phyloP scores from a whole-genome alignment of 37 sponge, comb jelly and placozoan species.

The Beroe forskalii region DNA sequence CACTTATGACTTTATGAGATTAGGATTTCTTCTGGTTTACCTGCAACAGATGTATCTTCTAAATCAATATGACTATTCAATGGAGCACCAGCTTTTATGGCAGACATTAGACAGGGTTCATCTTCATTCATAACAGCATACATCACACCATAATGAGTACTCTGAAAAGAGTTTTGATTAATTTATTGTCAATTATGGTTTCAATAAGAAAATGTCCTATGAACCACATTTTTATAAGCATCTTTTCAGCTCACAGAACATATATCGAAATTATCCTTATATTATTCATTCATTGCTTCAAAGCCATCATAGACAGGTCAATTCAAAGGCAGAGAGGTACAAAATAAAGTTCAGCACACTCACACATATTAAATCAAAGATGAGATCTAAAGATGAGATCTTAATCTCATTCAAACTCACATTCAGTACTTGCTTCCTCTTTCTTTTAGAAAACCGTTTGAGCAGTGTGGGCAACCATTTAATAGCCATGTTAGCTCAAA shows the following conservation, averaged over 20 bases:
- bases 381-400: no score
- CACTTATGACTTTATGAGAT: no score
- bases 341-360: no score
- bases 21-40: no score
- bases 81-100: constrained; percentile 55
- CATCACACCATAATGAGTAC: constrained; percentile 56
- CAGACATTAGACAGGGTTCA: constrained; percentile 24
- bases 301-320: no score
- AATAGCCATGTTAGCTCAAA: not conserved
- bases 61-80: constrained; percentile 45
- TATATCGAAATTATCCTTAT: no score
- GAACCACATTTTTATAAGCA: not conserved
- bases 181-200: not conserved
- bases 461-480: constrained; percentile 21
- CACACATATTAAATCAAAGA: no score
- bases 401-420: no score
- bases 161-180: not conserved
- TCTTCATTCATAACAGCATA: constrained; percentile 66
- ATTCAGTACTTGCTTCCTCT: constrained; percentile 40
- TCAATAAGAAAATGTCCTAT: no score
- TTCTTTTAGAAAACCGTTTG: constrained; percentile 47
- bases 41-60: constrained; percentile 60
- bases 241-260: not conserved
- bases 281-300: no score
- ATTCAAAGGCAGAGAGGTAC: no score